Evolutionary conservation across 1,140 invertebrate species (phyloP), one percentile per base, ranked within the genome.

Genomic region (Drosophila prosaltans): DNA sequence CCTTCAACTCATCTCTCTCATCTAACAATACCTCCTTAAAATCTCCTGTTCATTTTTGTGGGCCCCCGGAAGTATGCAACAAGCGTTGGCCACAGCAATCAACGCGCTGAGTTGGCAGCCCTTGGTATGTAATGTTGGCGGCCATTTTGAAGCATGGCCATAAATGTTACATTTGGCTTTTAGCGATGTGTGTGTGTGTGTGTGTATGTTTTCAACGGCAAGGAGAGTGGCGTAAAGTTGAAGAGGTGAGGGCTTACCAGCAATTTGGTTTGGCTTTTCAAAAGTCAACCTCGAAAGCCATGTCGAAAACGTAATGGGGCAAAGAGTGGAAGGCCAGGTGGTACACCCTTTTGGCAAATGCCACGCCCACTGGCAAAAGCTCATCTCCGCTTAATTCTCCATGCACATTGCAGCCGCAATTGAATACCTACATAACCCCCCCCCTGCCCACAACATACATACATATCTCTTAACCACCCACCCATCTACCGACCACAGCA

Each of bases 121-220:
- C 45, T 5, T 51, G 45, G 21, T 26, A 51, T 51, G 45, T 39
- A 51, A 40, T 59, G 55, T 24, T 69, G 69, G 24, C 63, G 70
- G 74, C 71, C 78, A 85, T 74, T 84, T 84, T 78, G 74, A 66
- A 80, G 81, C 74, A 75, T 73, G 62, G 74, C 72, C 83, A 86
- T 88, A 83, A 89, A 88, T 88, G 84, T 88, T 88, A 72, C 80
- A 88, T 88, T 79, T 55, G 67, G 78, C 82, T 82, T 79, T 86
- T 76, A 88, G 81, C 71, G 39, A 66, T 28, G 21, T 24, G 43
- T 26, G 45, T 54, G 7, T 41, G 67, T 16, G 40, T 41, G 67
- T 48, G 64, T 66, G 63, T 39, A 4, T 30, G 28, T 30, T 30
- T 5, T 16, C 45, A 48, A 48, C 45, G 16, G 45, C 45, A 48